These are phyloP conservation scores for Stenurella melanura DNA, from an alignment of 2,888 invertebrate species.

Conservation along the genomic window DNA sequence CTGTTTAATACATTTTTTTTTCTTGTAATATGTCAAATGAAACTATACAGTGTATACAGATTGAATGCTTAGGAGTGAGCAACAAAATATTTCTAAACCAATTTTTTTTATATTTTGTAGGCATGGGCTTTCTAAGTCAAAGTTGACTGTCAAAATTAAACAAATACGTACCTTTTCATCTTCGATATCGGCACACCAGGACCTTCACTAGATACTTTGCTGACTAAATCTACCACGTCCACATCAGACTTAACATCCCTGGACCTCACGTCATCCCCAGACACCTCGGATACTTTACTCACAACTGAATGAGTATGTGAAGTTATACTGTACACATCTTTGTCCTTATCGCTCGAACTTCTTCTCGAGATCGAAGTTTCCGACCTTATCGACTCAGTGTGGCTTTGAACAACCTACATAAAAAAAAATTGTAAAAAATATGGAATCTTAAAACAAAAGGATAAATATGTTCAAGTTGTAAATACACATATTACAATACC, in stretches of 20 bases:
- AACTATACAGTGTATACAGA: no score
- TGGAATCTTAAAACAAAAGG: not conserved
- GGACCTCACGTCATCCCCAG: slow-evolving; percentile 44
- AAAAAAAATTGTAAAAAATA: not conserved
- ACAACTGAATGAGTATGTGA: slow-evolving; percentile 59
- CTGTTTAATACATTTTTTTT: no score
- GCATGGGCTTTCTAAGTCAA: no score
- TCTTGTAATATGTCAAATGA: no score
- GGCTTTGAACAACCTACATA: slow-evolving; percentile 71
- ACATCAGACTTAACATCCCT: slow-evolving; percentile 40
- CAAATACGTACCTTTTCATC: slow-evolving; percentile 50
- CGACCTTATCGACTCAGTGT: slow-evolving; percentile 68
- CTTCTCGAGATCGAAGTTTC: slow-evolving; percentile 68
- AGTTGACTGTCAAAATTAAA: no score
- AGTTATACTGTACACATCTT: slow-evolving; percentile 66
- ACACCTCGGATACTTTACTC: slow-evolving; percentile 55
- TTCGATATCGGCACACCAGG: slow-evolving; percentile 20
- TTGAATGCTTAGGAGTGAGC: no score
- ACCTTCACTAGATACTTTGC: slow-evolving; percentile 9
- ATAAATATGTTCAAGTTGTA: not conserved
- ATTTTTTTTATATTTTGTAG: no score
- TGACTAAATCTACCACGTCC: slow-evolving; percentile 21
- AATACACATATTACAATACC: slow-evolving; percentile 65
- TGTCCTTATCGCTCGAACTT: slow-evolving; percentile 61
- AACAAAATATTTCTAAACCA: no score